A percentile compares a stretch with the other conserved stretches of the same genome.
These are phyloP conservation scores for Spea bombifrons DNA, from an alignment of 2,113 vertebrate species.

Conservation along the genomic window DNA sequence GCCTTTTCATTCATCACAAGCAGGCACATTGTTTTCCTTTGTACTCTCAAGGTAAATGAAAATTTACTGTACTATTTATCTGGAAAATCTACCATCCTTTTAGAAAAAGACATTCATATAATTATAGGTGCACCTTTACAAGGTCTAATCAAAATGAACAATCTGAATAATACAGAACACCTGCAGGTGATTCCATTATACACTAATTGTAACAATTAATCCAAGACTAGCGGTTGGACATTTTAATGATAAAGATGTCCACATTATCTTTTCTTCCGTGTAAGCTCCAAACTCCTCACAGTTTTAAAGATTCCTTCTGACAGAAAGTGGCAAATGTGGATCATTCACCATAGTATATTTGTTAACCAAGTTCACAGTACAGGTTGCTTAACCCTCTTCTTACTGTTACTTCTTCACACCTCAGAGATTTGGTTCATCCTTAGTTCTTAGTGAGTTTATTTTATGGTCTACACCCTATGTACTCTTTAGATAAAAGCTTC, in stretches of 20 bases:
- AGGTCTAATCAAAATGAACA: constrained; percentile 4
- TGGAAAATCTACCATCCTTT: neutral
- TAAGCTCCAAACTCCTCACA: too few species aligned
- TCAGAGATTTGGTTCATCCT: too few species aligned
- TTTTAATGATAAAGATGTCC: constrained; percentile 31
- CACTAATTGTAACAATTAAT: constrained; percentile 40
- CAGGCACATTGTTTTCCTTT: neutral
- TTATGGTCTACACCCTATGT: too few species aligned
- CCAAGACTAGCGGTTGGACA: neutral
- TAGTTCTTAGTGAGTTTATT: too few species aligned
- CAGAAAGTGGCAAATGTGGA: too few species aligned
- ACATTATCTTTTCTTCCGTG: neutral
- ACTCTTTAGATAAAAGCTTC: too few species aligned
- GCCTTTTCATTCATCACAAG: neutral
- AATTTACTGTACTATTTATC: neutral
- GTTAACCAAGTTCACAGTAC: too few species aligned
- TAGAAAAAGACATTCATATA: constrained; percentile 14
- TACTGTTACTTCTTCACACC: too few species aligned
- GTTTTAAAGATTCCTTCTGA: too few species aligned
- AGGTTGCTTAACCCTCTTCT: too few species aligned
- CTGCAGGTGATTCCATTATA: constrained; percentile 9
- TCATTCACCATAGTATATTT: too few species aligned
- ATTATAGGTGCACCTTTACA: constrained; percentile 5
- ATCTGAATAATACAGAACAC: constrained; percentile 23
- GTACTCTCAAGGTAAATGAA: neutral